These are phyloP conservation scores for Spilosoma lubricipeda DNA, from an alignment of 2,888 invertebrate genomes.

Conservation along the genomic window DNA sequence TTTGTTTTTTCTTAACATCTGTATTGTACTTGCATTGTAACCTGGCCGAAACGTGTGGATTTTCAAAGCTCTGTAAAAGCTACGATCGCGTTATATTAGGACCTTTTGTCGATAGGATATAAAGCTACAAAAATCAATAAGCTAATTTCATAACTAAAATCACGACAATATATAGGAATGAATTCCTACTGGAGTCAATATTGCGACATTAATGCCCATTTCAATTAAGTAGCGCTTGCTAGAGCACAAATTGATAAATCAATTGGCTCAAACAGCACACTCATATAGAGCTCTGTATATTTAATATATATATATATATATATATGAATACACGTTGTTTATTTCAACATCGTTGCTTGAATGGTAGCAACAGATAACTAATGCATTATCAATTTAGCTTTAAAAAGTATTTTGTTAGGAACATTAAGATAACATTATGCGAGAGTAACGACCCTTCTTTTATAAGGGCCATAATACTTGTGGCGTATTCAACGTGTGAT, in stretches of 20 bases:
- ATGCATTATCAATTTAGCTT: not conserved
- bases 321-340: not conserved
- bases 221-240: not conserved
- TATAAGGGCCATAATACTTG: not conserved
- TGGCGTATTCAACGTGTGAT: too few species aligned
- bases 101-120: too few species aligned
- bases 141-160: not conserved
- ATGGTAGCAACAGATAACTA: conserved; percentile 1
- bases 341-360: not conserved
- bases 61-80: too few species aligned
- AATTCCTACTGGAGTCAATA: not conserved
- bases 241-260: not conserved
- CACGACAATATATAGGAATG: not conserved
- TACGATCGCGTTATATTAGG: not conserved
- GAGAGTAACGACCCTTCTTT: conserved; percentile 3
- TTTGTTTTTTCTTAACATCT: too few species aligned
- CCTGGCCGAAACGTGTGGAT: too few species aligned
- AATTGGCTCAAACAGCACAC: not conserved
- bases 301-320: not conserved
- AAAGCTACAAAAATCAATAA: too few species aligned
- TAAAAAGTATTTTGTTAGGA: not conserved
- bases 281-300: not conserved
- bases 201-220: not conserved
- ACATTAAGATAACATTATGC: not conserved
- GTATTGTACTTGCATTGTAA: too few species aligned